Base-by-base conservation (phyloP, 2,797 vertebrate species). In the Ispidina picta region DNA sequence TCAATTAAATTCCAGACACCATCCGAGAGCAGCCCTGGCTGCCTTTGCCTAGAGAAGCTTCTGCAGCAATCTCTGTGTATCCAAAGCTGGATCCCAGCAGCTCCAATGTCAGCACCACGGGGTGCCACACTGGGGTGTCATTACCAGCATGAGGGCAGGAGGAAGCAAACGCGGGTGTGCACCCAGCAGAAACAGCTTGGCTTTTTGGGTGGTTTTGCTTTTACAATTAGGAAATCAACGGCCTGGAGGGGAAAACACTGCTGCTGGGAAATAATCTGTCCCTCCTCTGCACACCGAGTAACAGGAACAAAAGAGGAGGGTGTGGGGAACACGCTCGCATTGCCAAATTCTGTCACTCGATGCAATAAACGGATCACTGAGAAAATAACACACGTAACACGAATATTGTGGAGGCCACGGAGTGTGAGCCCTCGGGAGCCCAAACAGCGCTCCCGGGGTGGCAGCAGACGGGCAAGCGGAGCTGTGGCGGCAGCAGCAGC, bases 231-330 rank as follows among this genome's bases (percentile, higher is more conserved):
- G 31, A 88, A 76, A 86, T 68, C 41, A 54, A 25, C 19, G 26
- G n/a, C 37, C 81, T 5, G 64, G 10, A 74, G 46, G 29, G 31
- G 51, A 84, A 64, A 62, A 77, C 12, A 65, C 4, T 83, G 43
- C 68, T 86, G 71, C 46, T 80, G 69, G 56, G 81, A 92, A 88
- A 88, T 71, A 78, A 86, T 21, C 37, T 77, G 37, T 80, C 76
- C 44, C 22, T 86, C 72, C 58, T 77, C 74, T 83, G 70, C 59
- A 72, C 8, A 37, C 15, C 2, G 16, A 88, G 54, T 71, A 93
- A 58, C 5, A 75, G 44, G 70, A 70, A 94, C 31, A 44, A 86
- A 83, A 83, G 60, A 59, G 20, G 54, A 78, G 29, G n/a, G 48
- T 58, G 85, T 83, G 75, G 82, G 74, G 81, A 71, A 14, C 62